These are phyloP conservation scores for Semnornis frantzii DNA, from an alignment of 2,113 vertebrate species.

Conservation along the genomic window DNA sequence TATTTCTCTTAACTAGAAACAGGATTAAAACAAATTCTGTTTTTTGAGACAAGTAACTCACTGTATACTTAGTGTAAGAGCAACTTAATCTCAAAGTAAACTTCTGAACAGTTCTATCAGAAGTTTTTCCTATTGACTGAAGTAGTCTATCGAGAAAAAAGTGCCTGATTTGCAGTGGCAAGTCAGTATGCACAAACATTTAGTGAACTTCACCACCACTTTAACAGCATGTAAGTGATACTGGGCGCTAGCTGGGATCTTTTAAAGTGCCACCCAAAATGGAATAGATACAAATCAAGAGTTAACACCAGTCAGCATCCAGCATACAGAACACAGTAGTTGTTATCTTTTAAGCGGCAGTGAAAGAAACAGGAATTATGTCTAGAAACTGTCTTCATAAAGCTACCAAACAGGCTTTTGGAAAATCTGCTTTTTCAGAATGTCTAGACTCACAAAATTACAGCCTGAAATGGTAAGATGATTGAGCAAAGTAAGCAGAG, in stretches of 20 bases:
- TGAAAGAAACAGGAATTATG: not conserved
- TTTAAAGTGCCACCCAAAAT: not conserved
- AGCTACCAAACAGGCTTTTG: not conserved
- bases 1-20: not conserved
- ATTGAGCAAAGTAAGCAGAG: not conserved
- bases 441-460: not conserved
- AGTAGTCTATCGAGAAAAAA: not conserved
- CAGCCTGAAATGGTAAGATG: not conserved
- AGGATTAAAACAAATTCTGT: not conserved
- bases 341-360: not conserved
- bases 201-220: not conserved
- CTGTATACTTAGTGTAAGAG: not conserved
- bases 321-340: not conserved
- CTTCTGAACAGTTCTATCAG: not conserved
- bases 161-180: not conserved
- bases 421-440: not conserved
- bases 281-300: not conserved
- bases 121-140: not conserved
- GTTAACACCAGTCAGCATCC: not conserved
- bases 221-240: not conserved
- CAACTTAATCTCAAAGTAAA: not conserved
- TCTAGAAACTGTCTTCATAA: not conserved
- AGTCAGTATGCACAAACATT: not conserved
- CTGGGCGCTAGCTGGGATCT: not conserved
- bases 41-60: not conserved